Evolutionary conservation across 2,113 vertebrate genomes (phyloP), one percentile per base, ranked within the genome.

Genomic region (Struthio camelus): DNA sequence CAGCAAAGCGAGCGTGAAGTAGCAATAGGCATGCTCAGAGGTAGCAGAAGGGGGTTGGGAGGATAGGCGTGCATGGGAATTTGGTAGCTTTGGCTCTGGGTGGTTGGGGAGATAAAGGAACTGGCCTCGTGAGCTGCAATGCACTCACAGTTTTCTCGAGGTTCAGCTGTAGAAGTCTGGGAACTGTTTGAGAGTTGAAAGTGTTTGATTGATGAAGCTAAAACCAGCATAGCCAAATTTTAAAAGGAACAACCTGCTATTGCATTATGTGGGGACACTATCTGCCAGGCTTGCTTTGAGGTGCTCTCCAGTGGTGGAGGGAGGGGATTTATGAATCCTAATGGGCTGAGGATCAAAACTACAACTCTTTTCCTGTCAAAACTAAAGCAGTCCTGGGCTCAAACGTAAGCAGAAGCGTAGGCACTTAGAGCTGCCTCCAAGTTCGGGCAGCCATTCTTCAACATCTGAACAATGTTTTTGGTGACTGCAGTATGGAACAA

Each of bases 1-100:
- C 61, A 64, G 82, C 32, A 90, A 25, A 0, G 1, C 0, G 4
- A 59, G n/a, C 14, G 14, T 1, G 14, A 65, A 58, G 46, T 20
- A 66, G 51, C 76, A 89, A 51, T 19, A 30, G 40, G 38, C 34
- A 54, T 2, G 0, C 28, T 28, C 1, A 5, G 44, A 54, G 65
- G 62, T 6, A 28, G n/a, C 34, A 50, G 71, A 14, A 27, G 38
- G 10, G 30, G 30, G 66, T 20, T 10, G 27, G 53, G 40, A 62
- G 28, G 23, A n/a, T 44, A 24, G 27, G 20, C 0, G 0, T 4
- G 14, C 25, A 71, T 48, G 36, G 17, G 25, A 6, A 28, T 20
- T 72, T 53, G 27, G 36, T 54, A 54, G n/a, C 12, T 30, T 30
- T 20, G 50, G 11, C 6, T 75, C 30, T 53, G 16, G 2, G n/a